A percentile compares a stretch with the other conserved stretches of the same genome.
These are phyloP conservation scores for Heterodera carotae DNA, from an alignment of 1,140 invertebrate species.

Conservation along the genomic window DNA sequence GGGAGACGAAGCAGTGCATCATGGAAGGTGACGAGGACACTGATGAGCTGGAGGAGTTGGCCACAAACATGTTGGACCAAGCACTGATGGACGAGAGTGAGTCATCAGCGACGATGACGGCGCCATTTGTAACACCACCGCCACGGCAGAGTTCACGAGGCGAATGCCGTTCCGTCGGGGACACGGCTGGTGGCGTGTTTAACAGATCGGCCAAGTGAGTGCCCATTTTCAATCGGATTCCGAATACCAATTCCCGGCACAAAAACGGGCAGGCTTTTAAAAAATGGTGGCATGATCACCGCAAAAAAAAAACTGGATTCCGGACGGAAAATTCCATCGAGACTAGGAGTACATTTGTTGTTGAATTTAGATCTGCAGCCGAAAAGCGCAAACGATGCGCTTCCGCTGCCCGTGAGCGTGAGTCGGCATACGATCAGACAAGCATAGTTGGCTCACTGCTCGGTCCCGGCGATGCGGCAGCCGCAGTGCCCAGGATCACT, in stretches of 20 bases:
- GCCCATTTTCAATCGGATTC: too few relatives aligned
- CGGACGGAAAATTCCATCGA: too few relatives aligned
- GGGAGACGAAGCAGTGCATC: constrained; percentile 25
- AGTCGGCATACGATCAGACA: background rate
- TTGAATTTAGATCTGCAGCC: constrained; percentile 13
- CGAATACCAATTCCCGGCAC: too few relatives aligned
- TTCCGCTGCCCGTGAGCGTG: background rate
- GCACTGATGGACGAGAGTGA: constrained; percentile 7
- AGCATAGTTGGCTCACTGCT: constrained; percentile 24
- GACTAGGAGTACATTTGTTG: too few relatives aligned
- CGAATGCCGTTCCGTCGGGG: background rate
- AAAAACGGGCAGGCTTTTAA: too few relatives aligned
- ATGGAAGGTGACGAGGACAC: constrained; percentile 26
- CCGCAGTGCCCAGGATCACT: constrained; percentile 24
- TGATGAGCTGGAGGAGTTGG: constrained; percentile 24
- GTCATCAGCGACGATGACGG: background rate
- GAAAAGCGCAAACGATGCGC: background rate
- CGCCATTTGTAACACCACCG: too few relatives aligned
- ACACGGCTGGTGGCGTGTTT: background rate
- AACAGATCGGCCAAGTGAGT: background rate
- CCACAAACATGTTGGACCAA: constrained; percentile 11
- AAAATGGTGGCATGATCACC: too few relatives aligned
- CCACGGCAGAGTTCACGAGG: background rate
- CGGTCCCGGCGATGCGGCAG: background rate
- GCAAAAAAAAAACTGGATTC: too few relatives aligned